Base-by-base conservation (phyloP, 2,888 invertebrate genomes). In the Noctuana brunneofusca region DNA sequence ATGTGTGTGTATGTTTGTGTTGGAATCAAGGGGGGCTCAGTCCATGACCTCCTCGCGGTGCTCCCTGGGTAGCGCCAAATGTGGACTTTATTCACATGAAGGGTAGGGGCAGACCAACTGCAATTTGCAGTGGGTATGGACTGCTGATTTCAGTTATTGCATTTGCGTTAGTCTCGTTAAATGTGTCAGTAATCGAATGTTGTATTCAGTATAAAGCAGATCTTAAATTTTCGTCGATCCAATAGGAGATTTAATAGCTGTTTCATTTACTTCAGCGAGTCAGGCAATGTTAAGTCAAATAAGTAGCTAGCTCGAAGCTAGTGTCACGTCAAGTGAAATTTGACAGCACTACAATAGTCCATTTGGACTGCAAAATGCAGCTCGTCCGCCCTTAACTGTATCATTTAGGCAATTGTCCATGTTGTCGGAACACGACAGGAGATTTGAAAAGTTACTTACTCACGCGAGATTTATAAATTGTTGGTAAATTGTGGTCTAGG, bases 1-100 rank as follows among this genome's bases (percentile, higher is more conserved):
- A 63, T 35, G 50, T 64, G 67, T 66, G 20, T 68, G 69, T 69
- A 64, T 67, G 71, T 67, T 68, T 72, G 66, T 79, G 77, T 83
- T 83, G 81, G 83, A 82, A 68, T 80, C 75, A 83, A 89, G 89
- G 89, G 89, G 89, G 84, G 88, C 87, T 81, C 74, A 80, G 89
- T 89, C 89, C 89, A 89, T 89, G 82, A 87, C 89, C 89, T 89
- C 89, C 89, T 82, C 89, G 89, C 85, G 89, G 89, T 89, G 89
- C 89, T 87, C 89, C 89, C 89, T 88, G 89, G 89, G 89, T 89
- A 81, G 88, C 89, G 89, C 89, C 86, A 89, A 88, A 75, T 80
- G 89, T 88, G 89, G 89, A 89, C 89, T 80, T n/a, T 74, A 83
- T 83, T 81, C 80, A 81, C 82, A 83, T 84, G 76, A 72, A 72